Evolutionary conservation across 2,888 invertebrate species (phyloP).

Genomic region (Lissonota sp.): DNA sequence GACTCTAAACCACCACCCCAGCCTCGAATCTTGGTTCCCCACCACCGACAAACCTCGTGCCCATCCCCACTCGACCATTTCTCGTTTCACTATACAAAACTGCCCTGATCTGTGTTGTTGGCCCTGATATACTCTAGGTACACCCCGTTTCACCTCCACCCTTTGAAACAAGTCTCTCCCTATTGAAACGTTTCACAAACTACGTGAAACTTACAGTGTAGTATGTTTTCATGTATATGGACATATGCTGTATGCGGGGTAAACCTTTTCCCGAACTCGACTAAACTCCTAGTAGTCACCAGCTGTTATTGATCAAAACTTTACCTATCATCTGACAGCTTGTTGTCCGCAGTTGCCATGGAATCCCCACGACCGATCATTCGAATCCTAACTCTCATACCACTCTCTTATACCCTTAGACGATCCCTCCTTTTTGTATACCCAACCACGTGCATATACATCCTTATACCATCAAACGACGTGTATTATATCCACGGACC

Average conservation of each 20-base stretch:
- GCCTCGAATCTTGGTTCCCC: slow-evolving; percentile 63
- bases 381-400: slow-evolving; percentile 73
- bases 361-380: slow-evolving; percentile 79
- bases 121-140: slow-evolving; percentile 37
- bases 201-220: background rate
- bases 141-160: slow-evolving; percentile 13
- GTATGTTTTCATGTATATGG: background rate
- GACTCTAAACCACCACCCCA: slow-evolving; percentile 43
- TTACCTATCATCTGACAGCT: slow-evolving; percentile 83
- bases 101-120: slow-evolving; percentile 46
- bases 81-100: slow-evolving; percentile 51
- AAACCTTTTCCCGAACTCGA: slow-evolving; percentile 52
- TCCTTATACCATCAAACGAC: slow-evolving; percentile 20
- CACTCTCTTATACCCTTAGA: slow-evolving; percentile 23
- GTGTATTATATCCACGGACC: slow-evolving; percentile 8
- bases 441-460: background rate
- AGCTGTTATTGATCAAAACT: slow-evolving; percentile 83
- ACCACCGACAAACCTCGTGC: slow-evolving; percentile 11
- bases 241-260: background rate
- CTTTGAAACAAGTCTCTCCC: slow-evolving; percentile 10
- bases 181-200: slow-evolving; percentile 8
- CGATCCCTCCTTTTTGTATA: slow-evolving; percentile 11
- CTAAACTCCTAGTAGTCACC: slow-evolving; percentile 76
- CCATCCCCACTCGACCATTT: slow-evolving; percentile 70
- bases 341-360: slow-evolving; percentile 83